Base-by-base conservation (phyloP, 2,113 vertebrate species). In the Poecilia latipinna region DNA sequence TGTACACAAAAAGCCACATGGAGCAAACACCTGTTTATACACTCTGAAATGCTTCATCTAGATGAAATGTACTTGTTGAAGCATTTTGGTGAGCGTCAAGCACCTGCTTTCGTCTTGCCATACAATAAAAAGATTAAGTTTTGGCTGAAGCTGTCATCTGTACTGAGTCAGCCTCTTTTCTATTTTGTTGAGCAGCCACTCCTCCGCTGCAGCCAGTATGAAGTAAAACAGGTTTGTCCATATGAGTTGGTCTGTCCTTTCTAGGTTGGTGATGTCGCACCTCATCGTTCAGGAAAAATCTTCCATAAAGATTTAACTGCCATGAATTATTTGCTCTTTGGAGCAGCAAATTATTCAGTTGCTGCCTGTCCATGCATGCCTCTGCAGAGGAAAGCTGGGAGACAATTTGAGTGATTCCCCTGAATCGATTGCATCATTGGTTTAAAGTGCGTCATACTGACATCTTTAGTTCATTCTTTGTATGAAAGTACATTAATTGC, bases 201-300 rank as follows among this genome's bases (percentile, higher is more conserved):
- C 57, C 62, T 76, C 24, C 39, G 48, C 32, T 54, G 2, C 5
- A n/a, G 26, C 11, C 26, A 54, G 2, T 3, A 17, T 44, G 26
- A 75, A 35, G 6, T 12, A 3, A 19, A 19, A 77, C 65, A 61
- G 65, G 48, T 74, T 77, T 33, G 63, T 32, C 24, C 11, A 28
- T 68, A 3, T 54, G 6, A n/a, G 74, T n/a, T 2, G 1, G 15
- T 54, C 17, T 2, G 12, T 65, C 0, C 17, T 65, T 82, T 71
- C 17, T 4, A 1, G 0, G 54, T 79, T 0, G 2, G 19, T 3
- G 11, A 32, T 31, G 35, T 12, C 24, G 12, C 1, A 7, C n/a
- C 29, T 4, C 37, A 11, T 29, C 7, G 11, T 61, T 71, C 1
- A 39, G 32, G 42, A n/a, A 31, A 42, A 69, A 10, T 76, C 28